Evolutionary conservation across 2,113 vertebrate genomes (phyloP).

Genomic region (Oryzias woworae): DNA sequence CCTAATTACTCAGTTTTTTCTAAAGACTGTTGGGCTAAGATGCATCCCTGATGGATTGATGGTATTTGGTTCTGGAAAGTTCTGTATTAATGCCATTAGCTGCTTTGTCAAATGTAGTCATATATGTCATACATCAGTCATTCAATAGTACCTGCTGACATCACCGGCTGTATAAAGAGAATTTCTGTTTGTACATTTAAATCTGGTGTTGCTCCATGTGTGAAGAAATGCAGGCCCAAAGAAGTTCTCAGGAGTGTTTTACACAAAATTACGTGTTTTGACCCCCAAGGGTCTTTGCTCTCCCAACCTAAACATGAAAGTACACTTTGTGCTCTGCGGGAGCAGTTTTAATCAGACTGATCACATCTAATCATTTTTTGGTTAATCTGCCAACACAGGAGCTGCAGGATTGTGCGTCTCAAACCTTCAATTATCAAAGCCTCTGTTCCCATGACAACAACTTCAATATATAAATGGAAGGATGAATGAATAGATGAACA

Average conservation of each 20-base stretch:
- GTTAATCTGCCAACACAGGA: slow-evolving; percentile 17
- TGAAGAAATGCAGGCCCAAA: background rate
- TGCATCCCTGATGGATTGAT: too few species aligned
- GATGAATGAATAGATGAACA: too few species aligned
- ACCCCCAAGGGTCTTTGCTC: background rate
- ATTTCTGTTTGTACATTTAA: background rate
- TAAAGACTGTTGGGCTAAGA: too few species aligned
- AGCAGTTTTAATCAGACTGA: slow-evolving; percentile 39
- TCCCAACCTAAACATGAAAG: slow-evolving; percentile 14
- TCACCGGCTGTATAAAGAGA: background rate
- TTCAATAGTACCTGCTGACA: background rate
- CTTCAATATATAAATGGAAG: background rate
- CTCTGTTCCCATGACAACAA: background rate
- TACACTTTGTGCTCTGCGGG: slow-evolving; percentile 9
- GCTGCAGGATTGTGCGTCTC: slow-evolving; percentile 8
- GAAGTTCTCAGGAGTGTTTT: background rate
- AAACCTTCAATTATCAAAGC: slow-evolving; percentile 14
- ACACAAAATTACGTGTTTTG: background rate
- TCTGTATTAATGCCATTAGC: too few species aligned
- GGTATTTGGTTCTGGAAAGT: too few species aligned
- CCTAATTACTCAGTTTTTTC: too few species aligned
- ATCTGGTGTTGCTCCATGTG: background rate
- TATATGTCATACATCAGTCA: too few species aligned
- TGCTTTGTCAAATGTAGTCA: too few species aligned
- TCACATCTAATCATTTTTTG: slow-evolving; percentile 43